Conservation (phyloP, 2,797 vertebrate genomes). For the Natrix natrix region DNA sequence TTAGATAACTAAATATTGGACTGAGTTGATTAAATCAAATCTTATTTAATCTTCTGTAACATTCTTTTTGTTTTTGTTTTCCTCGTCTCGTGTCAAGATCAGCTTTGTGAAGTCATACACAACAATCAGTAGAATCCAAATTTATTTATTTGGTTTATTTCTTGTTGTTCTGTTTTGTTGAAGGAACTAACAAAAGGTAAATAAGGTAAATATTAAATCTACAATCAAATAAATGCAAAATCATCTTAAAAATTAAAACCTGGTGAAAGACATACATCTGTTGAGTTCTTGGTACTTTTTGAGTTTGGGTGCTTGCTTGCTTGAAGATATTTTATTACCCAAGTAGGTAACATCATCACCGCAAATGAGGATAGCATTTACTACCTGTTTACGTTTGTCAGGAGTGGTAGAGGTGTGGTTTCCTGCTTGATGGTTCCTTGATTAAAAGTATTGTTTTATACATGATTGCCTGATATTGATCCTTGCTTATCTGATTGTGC, state of each 20-base stretch:
- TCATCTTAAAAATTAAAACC: not conserved
- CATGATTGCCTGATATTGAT: not conserved
- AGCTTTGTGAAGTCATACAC: constrained; percentile 32
- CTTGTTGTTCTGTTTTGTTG: not conserved
- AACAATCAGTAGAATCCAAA: not conserved
- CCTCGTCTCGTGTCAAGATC: not conserved
- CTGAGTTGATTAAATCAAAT: constrained; percentile 42
- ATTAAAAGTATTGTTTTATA: not conserved
- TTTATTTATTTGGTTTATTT: not conserved
- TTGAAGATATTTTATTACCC: not conserved
- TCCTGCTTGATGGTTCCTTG: not conserved
- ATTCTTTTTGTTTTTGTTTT: not conserved
- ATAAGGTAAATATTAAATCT: not conserved
- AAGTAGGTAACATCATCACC: not conserved
- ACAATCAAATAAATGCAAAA: not conserved
- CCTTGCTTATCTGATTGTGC: not conserved
- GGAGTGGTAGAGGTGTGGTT: not conserved
- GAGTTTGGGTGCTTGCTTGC: not conserved
- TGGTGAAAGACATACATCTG: not conserved
- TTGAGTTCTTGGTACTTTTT: not conserved
- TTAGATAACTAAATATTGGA: constrained; percentile 33
- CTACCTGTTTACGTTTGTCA: not conserved
- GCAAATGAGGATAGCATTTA: not conserved
- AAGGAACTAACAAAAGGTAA: not conserved
- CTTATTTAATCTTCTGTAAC: constrained; percentile 27